A percentile compares a stretch with the other conserved stretches of the same genome.
Evolutionary conservation across 1,140 invertebrate species (phyloP).

Genomic region (Atta texana): DNA sequence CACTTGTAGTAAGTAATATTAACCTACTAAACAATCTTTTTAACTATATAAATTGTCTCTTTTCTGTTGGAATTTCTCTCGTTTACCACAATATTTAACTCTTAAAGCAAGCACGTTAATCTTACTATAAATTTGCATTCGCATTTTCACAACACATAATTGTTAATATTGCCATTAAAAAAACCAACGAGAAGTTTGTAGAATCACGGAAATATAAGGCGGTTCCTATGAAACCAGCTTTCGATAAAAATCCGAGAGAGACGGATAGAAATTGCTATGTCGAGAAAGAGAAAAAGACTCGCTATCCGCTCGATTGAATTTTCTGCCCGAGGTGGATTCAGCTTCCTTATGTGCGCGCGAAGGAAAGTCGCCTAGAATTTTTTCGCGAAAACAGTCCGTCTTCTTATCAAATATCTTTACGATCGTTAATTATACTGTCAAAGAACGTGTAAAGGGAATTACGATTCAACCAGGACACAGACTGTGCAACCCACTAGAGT

Average conservation of each 20-base stretch:
- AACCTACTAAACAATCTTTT: neutral
- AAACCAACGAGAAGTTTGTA: neutral
- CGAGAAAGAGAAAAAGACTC: slow-evolving; percentile 31
- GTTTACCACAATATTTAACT: neutral
- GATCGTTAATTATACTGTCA: slow-evolving; percentile 29
- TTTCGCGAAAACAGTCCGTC: slow-evolving; percentile 10
- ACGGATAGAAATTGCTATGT: slow-evolving; percentile 23
- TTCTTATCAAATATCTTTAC: slow-evolving; percentile 38
- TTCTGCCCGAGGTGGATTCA: slow-evolving; percentile 21
- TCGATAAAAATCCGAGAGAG: neutral
- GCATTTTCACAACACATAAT: neutral
- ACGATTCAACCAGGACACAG: slow-evolving; percentile 67
- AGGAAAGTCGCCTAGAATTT: slow-evolving; percentile 51
- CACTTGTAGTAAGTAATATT: neutral
- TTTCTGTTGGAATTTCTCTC: neutral
- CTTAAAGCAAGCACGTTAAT: neutral
- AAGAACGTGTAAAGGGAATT: slow-evolving; percentile 45
- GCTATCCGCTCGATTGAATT: slow-evolving; percentile 45
- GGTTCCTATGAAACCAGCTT: slow-evolving; percentile 40
- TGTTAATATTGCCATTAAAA: neutral
- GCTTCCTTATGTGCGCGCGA: slow-evolving; percentile 16
- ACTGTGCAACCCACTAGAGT: slow-evolving; percentile 58
- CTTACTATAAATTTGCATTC: slow-evolving; percentile 12
- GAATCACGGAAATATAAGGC: neutral
- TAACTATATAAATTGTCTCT: neutral